Base-by-base conservation (phyloP, 1,140 invertebrate genomes). In the Liolophura sinensis region DNA sequence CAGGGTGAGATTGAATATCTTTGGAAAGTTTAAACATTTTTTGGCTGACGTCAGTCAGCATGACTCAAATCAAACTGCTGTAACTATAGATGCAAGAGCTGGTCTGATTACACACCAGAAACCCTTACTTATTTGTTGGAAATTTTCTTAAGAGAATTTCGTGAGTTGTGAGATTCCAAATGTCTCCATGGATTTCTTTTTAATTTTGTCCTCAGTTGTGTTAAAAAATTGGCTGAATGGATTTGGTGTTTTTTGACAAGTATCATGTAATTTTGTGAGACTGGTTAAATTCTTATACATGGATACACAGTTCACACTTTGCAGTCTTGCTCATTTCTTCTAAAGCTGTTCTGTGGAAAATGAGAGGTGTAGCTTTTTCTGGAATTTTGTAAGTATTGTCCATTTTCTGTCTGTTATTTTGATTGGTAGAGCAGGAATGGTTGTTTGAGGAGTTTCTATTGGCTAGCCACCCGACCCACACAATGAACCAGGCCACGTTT, bases 351-450 rank as follows among this genome's bases (percentile, higher is more conserved):
- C 50, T 27, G 49, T 47, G 50, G 46, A 54, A n/a, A 1, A 31
- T n/a, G 40, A 15, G 50, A 18, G 55, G n/a, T 40, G 27, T 4
- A 47, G 22, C 24, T 40, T 60, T 58, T 16, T 9, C 48, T 18
- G 56, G 55, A 69, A 9, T 27, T 1, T 0, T 51, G 9, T 52
- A 49, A 22, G 16, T 71, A 4, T 64, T 27, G 25, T 20, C 52
- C 18, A 51, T 65, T 16, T 31, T 65, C 5, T 51, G 46, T 56
- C 0, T 71, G n/a, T 60, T 18, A 56, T 25, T 69, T 48, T 72
- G 66, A 59, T 69, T 74, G 73, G 20, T 62, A 86, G 85, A 85
- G 63, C 84, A 85, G 77, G 83, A 83, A 58, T 54, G 81, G 55
- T 58, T 85, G n/a, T 84, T 79, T 72, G 59, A 71, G 60, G 84